phyloP scores from a whole-genome alignment of 2,888 invertebrate genomes.

The Lissonota sp. region DNA sequence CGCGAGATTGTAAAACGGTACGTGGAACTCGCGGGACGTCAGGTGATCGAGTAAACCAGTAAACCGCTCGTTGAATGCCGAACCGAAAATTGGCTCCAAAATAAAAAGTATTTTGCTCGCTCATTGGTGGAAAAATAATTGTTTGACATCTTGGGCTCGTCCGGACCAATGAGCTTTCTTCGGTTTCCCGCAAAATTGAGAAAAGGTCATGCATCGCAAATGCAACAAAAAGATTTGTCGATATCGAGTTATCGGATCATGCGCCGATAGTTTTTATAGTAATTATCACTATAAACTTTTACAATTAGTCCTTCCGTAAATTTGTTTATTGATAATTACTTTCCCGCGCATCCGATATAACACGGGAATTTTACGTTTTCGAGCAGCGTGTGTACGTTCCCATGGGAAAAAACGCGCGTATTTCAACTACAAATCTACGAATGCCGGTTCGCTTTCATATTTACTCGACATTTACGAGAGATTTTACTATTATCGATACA shows the following conservation, averaged over 20 bases:
- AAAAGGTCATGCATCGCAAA: not conserved
- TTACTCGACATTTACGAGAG: not conserved
- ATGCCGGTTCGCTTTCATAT: not conserved
- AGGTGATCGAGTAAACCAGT: slow-evolving; percentile 51
- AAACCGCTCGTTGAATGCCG: too few species aligned
- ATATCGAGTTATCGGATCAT: not conserved
- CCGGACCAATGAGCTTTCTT: slow-evolving; percentile 13
- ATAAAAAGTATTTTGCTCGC: slow-evolving; percentile 6
- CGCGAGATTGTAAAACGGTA: not conserved
- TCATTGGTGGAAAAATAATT: slow-evolving; percentile 46
- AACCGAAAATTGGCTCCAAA: slow-evolving; percentile 38
- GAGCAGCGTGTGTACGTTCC: slow-evolving; percentile 23
- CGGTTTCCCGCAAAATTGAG: slow-evolving; percentile 58
- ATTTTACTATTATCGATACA: not conserved
- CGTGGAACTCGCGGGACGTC: slow-evolving; percentile 43
- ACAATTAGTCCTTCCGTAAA: not conserved
- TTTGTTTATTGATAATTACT: not conserved
- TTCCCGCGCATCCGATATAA: slow-evolving; percentile 53
- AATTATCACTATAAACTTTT: not conserved
- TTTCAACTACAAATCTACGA: not conserved
- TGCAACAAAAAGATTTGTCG: slow-evolving; percentile 17
- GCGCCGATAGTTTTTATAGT: not conserved
- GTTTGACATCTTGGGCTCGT: not conserved
- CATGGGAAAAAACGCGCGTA: not conserved
- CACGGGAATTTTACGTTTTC: slow-evolving; percentile 13